phyloP scores from a whole-genome alignment of 2,797 vertebrate genomes.

The Onychomys arenicola region DNA sequence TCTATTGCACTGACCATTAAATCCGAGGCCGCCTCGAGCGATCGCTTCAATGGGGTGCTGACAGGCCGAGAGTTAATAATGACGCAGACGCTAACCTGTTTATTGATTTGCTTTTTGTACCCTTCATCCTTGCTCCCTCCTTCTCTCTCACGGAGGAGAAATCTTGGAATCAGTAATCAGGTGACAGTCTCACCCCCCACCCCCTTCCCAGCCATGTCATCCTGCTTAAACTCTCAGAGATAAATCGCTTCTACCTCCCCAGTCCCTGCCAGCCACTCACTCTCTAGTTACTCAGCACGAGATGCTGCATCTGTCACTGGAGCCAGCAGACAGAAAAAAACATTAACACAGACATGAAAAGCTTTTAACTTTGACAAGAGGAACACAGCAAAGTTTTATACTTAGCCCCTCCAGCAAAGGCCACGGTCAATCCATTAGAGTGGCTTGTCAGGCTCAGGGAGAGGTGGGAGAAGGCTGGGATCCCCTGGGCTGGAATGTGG shows the following conservation, averaged over 20 bases:
- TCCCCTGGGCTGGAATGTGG: background rate
- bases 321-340: slow-evolving; percentile 87
- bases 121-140: slow-evolving; percentile 89
- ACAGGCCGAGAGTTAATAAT: slow-evolving; percentile 90
- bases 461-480: slow-evolving; percentile 49
- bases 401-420: slow-evolving; percentile 84
- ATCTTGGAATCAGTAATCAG: slow-evolving; percentile 91
- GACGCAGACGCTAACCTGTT: slow-evolving; percentile 91
- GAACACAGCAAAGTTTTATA: slow-evolving; percentile 87
- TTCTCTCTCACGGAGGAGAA: slow-evolving; percentile 88
- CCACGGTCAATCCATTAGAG: slow-evolving; percentile 83
- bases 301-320: slow-evolving; percentile 88
- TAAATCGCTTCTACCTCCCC: slow-evolving; percentile 88
- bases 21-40: slow-evolving; percentile 88
- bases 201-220: slow-evolving; percentile 88
- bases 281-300: slow-evolving; percentile 87
- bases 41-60: slow-evolving; percentile 89
- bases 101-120: slow-evolving; percentile 92
- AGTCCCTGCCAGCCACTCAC: slow-evolving; percentile 88
- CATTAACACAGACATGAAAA: slow-evolving; percentile 88
- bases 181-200: slow-evolving; percentile 87
- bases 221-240: slow-evolving; percentile 88
- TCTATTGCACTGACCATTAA: slow-evolving; percentile 91
- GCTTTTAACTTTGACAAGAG: slow-evolving; percentile 90
- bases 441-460: slow-evolving; percentile 78